Evolutionary conservation across 2,888 invertebrate species (phyloP).

Genomic region (Psylliodes chrysocephalus): DNA sequence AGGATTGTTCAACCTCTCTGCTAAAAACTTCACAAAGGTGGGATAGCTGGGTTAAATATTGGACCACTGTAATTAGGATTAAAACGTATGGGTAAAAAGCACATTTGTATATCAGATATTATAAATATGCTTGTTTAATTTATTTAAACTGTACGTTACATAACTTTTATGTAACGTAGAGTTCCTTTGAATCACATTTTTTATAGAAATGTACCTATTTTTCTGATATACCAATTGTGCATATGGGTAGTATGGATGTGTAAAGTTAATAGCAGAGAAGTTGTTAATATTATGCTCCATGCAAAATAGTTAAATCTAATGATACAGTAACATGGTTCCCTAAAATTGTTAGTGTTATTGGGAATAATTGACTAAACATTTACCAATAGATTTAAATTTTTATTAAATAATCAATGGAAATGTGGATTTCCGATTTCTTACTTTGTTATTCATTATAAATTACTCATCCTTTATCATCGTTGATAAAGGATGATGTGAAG

Average conservation of each 20-base stretch:
- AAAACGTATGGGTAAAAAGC: conserved; percentile 30
- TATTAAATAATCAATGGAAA: no score
- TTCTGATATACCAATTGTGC: conserved; percentile 1
- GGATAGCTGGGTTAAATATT: conserved; percentile 32
- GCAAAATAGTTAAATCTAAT: conserved; percentile 81
- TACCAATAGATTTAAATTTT: conserved; percentile 20
- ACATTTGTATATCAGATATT: no score
- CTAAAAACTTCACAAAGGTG: conserved; percentile 55
- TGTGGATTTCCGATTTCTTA: no score
- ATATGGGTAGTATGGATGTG: conserved; percentile 25
- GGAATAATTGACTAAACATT: conserved; percentile 11
- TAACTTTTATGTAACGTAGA: no score
- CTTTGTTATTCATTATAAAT: no score
- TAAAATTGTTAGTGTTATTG: conserved; percentile 57
- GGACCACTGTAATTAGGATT: conserved; percentile 31
- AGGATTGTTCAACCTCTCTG: conserved; percentile 55
- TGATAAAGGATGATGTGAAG: no score
- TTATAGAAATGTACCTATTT: no score
- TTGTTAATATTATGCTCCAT: conserved; percentile 73
- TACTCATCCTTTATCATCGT: no score
- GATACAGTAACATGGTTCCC: conserved; percentile 81
- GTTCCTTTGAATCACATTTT: no score
- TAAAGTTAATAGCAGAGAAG: conserved; percentile 68
- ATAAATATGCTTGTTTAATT: no score
- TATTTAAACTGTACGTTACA: no score